A percentile compares a stretch with the other conserved stretches of the same genome.
phyloP scores from a whole-genome alignment of 2,113 vertebrate genomes.

The Merops nubicus region DNA sequence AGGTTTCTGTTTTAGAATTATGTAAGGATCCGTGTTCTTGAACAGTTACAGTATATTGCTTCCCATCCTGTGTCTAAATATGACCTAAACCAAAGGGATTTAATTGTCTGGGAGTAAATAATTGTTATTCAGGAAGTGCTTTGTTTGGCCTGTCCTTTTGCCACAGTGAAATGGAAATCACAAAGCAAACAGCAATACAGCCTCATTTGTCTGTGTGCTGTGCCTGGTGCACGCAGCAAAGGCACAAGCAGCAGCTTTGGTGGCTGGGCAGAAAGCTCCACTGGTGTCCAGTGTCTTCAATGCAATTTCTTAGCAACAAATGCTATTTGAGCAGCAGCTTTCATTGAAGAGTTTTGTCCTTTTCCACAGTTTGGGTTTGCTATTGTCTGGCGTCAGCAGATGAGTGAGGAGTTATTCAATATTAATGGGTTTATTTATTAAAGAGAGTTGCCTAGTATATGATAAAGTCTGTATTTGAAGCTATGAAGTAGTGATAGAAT shows the following conservation, averaged over 20 bases:
- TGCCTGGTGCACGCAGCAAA: not conserved
- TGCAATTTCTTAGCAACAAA: not conserved
- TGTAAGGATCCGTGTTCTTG: not conserved
- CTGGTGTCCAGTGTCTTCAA: not conserved
- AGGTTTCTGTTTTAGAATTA: not conserved
- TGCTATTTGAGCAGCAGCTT: not conserved
- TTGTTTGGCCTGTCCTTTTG: not conserved
- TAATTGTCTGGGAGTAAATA: not conserved
- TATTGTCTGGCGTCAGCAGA: not conserved
- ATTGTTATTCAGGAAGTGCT: not conserved
- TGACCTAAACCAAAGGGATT: not conserved
- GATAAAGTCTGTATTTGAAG: conserved; percentile 56
- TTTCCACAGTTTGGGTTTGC: not conserved
- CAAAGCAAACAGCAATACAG: not conserved
- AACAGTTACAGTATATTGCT: not conserved
- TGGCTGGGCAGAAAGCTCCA: not conserved
- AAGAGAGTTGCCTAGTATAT: not conserved
- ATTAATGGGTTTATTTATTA: conserved; percentile 50
- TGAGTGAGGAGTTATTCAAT: not conserved
- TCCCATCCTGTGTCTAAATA: not conserved
- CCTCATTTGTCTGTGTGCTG: not conserved
- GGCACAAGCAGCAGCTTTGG: not conserved
- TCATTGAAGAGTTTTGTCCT: not conserved
- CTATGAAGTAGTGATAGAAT: conserved; percentile 29
- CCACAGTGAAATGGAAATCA: not conserved